These are phyloP conservation scores for Rapana venosa DNA, from an alignment of 2,888 invertebrate species.

Conservation along the genomic window DNA sequence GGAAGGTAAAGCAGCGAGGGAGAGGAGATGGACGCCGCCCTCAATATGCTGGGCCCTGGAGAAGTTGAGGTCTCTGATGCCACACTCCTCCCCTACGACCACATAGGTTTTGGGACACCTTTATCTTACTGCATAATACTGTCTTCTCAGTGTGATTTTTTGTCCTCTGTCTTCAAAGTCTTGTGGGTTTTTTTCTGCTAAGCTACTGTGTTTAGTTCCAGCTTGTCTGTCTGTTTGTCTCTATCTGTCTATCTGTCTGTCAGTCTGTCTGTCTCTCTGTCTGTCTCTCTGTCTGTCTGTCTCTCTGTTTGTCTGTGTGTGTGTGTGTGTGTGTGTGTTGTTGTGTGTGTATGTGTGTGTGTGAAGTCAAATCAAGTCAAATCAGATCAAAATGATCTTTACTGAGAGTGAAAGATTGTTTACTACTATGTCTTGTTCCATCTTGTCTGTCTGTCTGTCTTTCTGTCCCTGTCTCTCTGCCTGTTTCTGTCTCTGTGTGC, in stretches of 20 bases:
- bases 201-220: too few relatives aligned
- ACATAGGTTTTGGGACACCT: too few relatives aligned
- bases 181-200: not conserved
- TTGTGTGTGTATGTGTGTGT: too few relatives aligned
- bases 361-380: too few relatives aligned
- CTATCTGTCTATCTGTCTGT: not conserved
- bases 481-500: not conserved
- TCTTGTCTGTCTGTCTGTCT: conserved; percentile 7
- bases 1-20: too few relatives aligned
- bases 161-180: not conserved
- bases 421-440: not conserved
- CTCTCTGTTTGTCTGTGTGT: not conserved
- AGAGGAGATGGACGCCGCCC: too few relatives aligned
- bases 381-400: not conserved
- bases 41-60: too few relatives aligned
- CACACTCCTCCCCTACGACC: too few relatives aligned
- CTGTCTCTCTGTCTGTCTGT: not conserved
- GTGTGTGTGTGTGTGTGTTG: not conserved
- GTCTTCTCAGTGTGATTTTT: not conserved
- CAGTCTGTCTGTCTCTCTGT: not conserved
- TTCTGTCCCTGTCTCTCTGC: not conserved
- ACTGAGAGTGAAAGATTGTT: not conserved
- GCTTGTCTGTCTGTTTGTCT: not conserved
- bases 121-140: too few relatives aligned
- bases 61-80: too few relatives aligned